These are phyloP conservation scores for Saguinus imperator DNA, from an alignment of 2,113 vertebrate species.

Conservation along the genomic window DNA sequence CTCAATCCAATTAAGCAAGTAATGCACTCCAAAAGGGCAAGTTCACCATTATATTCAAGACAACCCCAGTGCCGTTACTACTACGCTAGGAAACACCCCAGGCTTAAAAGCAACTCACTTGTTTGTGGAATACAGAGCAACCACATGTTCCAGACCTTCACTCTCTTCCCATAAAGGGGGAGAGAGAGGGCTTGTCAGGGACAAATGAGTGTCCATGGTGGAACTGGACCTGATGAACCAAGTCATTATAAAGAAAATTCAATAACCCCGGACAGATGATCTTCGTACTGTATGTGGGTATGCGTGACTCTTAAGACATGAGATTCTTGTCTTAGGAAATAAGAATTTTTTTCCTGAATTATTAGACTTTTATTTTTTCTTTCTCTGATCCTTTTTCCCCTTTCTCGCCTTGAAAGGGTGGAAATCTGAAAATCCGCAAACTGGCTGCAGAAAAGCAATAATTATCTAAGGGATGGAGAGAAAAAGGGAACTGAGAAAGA, in stretches of 20 bases:
- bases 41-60: constrained; percentile 53
- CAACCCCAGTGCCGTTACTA: constrained; percentile 33
- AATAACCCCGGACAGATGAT: constrained; percentile 48
- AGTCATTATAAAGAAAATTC: constrained; percentile 63
- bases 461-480: neutral
- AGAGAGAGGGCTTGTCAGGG: neutral
- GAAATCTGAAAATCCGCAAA: constrained; percentile 37
- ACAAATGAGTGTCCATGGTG: constrained; percentile 7
- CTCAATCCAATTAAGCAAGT: constrained; percentile 75
- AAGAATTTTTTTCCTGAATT: neutral
- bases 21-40: constrained; percentile 70
- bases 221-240: constrained; percentile 21
- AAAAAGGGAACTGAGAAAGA: too few relatives aligned
- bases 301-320: neutral
- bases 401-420: neutral
- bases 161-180: constrained; percentile 17
- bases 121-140: constrained; percentile 49
- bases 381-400: neutral
- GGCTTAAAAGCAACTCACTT: constrained; percentile 53
- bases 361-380: neutral
- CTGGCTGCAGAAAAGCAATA: neutral
- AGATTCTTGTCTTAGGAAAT: neutral
- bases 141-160: constrained; percentile 40
- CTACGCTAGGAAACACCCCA: constrained; percentile 15
- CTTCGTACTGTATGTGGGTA: neutral